These are phyloP conservation scores for Danio kyathit DNA, from an alignment of 2,797 vertebrate species.

Conservation along the genomic window DNA sequence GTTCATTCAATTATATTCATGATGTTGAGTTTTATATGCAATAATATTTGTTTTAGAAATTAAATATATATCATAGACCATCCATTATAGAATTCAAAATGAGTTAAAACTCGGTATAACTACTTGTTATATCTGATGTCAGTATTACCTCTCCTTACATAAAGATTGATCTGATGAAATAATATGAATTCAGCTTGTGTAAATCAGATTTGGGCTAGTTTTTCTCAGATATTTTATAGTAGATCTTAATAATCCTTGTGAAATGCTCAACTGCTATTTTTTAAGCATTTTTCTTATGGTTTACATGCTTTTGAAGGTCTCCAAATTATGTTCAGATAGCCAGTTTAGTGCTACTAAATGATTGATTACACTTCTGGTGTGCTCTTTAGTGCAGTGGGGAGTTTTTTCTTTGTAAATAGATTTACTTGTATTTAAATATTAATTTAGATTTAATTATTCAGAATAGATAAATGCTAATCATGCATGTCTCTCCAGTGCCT, in stretches of 20 bases:
- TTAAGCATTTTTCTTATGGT: not conserved
- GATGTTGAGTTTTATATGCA: not conserved
- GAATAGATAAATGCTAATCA: not conserved
- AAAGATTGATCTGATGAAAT: too few species aligned
- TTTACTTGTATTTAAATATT: conserved; percentile 28
- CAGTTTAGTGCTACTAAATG: conserved; percentile 17
- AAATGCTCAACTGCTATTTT: not conserved
- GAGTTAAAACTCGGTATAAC: too few species aligned
- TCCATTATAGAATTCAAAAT: too few species aligned
- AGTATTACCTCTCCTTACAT: too few species aligned
- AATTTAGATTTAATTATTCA: conserved; percentile 25
- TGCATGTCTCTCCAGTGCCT: conserved; percentile 1
- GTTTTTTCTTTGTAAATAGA: conserved; percentile 19
- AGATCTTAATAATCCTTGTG: not conserved
- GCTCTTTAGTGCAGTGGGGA: conserved; percentile 16
- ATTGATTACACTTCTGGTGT: conserved; percentile 22
- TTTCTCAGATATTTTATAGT: not conserved
- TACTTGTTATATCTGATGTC: not conserved
- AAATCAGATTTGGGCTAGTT: not conserved
- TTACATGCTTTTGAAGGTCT: not conserved
- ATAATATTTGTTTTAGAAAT: too few species aligned
- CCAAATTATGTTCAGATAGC: not conserved
- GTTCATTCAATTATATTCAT: conserved; percentile 8
- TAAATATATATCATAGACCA: too few species aligned
- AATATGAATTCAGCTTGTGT: too few species aligned